phyloP scores from a whole-genome alignment of 2,888 invertebrate genomes.

The Amitus sp. region DNA sequence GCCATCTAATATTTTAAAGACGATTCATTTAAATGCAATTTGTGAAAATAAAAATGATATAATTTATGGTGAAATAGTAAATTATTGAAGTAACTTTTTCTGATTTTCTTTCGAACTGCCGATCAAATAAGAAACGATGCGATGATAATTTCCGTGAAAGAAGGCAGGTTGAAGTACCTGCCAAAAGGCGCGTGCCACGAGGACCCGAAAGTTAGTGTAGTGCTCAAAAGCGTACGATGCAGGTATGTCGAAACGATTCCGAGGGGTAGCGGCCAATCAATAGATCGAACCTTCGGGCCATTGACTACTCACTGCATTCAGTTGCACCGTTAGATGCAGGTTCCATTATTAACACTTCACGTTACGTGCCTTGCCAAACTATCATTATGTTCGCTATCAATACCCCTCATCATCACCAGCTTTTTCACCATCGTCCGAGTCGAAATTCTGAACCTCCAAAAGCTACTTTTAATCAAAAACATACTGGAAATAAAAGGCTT shows the following conservation, averaged over 20 bases:
- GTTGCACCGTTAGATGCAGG: conserved; percentile 54
- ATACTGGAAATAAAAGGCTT: too few relatives aligned
- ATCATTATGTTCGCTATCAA: conserved; percentile 15
- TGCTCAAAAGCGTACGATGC: conserved; percentile 36
- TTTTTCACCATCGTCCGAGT: too few relatives aligned
- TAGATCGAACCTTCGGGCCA: conserved; percentile 57
- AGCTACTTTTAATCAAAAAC: too few relatives aligned
- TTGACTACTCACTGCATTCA: conserved; percentile 58
- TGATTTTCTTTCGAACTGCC: too few relatives aligned
- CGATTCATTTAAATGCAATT: too few relatives aligned
- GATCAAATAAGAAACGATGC: too few relatives aligned
- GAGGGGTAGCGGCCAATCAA: conserved; percentile 58
- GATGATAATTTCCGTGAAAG: conserved; percentile 18
- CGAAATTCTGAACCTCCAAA: too few relatives aligned
- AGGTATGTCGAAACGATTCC: conserved; percentile 50
- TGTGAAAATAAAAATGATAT: too few relatives aligned
- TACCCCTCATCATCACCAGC: background rate
- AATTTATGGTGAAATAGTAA: too few relatives aligned
- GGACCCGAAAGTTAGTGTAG: conserved; percentile 32
- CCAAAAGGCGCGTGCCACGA: conserved; percentile 51
- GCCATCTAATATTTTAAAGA: too few relatives aligned
- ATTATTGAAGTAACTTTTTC: too few relatives aligned
- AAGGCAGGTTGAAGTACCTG: conserved; percentile 47
- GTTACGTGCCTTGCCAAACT: conserved; percentile 17
- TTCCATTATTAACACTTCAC: conserved; percentile 49